Percentiles rank a stretch among this genome's conserved stretches.
Evolutionary conservation across 2,797 vertebrate species (phyloP).

Genomic region (Peromyscus eremicus): DNA sequence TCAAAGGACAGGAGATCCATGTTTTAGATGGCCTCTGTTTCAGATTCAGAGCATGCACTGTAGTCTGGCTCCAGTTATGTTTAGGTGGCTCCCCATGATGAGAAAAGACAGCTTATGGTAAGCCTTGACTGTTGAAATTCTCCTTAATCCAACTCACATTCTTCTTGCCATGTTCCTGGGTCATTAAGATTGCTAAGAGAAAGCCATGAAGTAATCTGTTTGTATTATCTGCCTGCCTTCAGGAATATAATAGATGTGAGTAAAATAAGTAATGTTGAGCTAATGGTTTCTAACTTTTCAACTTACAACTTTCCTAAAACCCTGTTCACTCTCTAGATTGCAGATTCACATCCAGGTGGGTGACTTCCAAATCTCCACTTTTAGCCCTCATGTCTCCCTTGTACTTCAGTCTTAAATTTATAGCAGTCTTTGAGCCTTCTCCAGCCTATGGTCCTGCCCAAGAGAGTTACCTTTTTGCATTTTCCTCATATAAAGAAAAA

Average conservation of each 20-base stretch:
- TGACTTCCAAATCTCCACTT: conserved; percentile 26
- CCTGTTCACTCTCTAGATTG: neutral
- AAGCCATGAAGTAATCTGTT: conserved; percentile 44
- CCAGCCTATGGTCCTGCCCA: neutral
- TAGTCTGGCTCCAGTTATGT: conserved; percentile 31
- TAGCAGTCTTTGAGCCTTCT: neutral
- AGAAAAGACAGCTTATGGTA: neutral
- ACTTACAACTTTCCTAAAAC: conserved; percentile 20
- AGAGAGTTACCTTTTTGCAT: neutral
- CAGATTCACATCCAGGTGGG: neutral
- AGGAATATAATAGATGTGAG: conserved; percentile 23
- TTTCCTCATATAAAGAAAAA: neutral
- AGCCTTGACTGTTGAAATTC: neutral
- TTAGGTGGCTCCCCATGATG: neutral
- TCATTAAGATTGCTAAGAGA: conserved; percentile 44
- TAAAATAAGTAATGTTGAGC: conserved; percentile 59
- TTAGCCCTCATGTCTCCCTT: neutral
- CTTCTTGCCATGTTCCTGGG: neutral
- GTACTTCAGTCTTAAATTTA: conserved; percentile 26
- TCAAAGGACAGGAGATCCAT: conserved; percentile 63
- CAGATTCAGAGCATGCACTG: conserved; percentile 42
- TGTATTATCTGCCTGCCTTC: neutral
- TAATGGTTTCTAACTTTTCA: conserved; percentile 66
- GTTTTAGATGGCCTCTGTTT: conserved; percentile 55
- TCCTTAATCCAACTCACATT: conserved; percentile 30